These are phyloP conservation scores for Onychomys arenicola DNA, from an alignment of 2,797 vertebrate species.

Conservation along the genomic window DNA sequence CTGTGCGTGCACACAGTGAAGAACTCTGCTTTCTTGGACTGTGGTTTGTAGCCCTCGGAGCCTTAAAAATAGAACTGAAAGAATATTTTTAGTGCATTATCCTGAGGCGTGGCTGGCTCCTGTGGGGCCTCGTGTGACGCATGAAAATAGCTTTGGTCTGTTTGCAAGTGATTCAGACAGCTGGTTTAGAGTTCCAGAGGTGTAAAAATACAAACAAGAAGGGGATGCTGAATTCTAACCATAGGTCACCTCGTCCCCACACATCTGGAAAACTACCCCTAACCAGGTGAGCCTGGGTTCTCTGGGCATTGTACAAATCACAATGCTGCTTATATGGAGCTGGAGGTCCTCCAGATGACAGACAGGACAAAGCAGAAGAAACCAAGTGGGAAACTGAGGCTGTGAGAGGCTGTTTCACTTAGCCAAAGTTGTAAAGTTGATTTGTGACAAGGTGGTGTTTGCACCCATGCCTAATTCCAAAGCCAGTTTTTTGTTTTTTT, in stretches of 20 bases:
- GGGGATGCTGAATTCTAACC: conserved; percentile 8
- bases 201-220: conserved; percentile 75
- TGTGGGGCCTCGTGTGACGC: conserved; percentile 61
- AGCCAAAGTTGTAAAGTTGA: background rate
- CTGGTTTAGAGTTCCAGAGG: conserved; percentile 66
- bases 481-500: background rate
- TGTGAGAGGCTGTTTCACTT: background rate
- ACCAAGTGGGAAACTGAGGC: background rate
- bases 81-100: conserved; percentile 78
- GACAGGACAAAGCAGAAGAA: background rate
- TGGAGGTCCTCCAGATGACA: background rate
- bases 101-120: conserved; percentile 76
- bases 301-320: background rate
- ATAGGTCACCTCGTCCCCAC: background rate
- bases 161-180: conserved; percentile 72
- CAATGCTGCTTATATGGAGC: background rate
- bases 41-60: background rate
- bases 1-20: rapidly evolving
- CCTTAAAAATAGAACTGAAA: conserved; percentile 75
- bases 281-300: background rate
- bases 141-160: conserved; percentile 60
- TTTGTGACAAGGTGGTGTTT: background rate
- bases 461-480: background rate
- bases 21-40: background rate
- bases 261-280: conserved; percentile 25